Base-by-base conservation (phyloP, 2,797 vertebrate genomes). In the Neoniphon sammara region DNA sequence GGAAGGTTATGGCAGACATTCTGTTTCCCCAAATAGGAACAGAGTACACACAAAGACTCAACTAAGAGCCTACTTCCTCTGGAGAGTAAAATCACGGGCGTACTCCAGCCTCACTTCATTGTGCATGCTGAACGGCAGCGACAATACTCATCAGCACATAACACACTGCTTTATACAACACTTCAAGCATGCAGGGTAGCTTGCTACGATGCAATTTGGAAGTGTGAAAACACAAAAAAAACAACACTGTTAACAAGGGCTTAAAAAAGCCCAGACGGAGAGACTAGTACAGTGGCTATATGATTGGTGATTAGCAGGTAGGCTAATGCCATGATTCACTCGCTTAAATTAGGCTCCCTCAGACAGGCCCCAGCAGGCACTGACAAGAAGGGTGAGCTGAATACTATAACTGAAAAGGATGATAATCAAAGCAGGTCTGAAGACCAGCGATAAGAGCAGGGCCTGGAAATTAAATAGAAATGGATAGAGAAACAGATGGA, bases 241-340 rank as follows among this genome's bases (percentile, higher is more conserved):
- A 52, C 69, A 68, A 56, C 73, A 77, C 62, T 56, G 84, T 83
- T 77, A 90, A 84, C 21, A 15, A 83, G 71, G 64, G 54, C 36
- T 56, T 60, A 84, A 79, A 83, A 86, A 86, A 81, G 53, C 54
- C 46, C 53, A 25, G 62, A 62, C 73, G 4, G 67, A 77, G 83
- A 86, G 47, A 47, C 18, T 2, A 20, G 64, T 4, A 62, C 77
- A 25, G 60, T 25, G 39, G 71, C 54, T 63, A 3, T 70, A 57
- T 75, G 75, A 84, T 68, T 66, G 75, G 63, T 85, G 83, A 92
- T 92, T 88, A 92, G 86, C 88, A 89, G 85, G 84, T 85, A 74
- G 36, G 66, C 57, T 74, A 42, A 68, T 50, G 73, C 59, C 66
- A 70, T 79, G 84, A 91, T 86, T 91, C 85, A 88, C 74, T 58